Conservation (phyloP, 2,888 invertebrate genomes). For the Caenorhabditis sp. region DNA sequence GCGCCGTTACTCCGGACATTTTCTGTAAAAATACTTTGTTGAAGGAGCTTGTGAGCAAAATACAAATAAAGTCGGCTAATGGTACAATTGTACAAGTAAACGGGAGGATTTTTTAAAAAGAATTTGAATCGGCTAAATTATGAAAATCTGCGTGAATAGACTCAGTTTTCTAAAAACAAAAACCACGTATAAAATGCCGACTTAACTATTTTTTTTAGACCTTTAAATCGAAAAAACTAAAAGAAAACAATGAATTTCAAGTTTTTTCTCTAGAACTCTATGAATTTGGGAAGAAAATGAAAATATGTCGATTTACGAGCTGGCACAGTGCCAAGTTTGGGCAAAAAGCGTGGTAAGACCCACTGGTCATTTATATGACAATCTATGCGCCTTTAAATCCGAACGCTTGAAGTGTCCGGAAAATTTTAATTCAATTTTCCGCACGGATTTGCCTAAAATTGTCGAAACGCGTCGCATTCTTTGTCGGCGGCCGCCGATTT, state of each 20-base stretch:
- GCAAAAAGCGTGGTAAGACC: slow-evolving; percentile 42
- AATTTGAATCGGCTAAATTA: too few relatives aligned
- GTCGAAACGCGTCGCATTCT: too few relatives aligned
- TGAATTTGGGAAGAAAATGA: slow-evolving; percentile 10
- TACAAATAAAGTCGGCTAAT: background rate
- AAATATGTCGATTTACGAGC: slow-evolving; percentile 43
- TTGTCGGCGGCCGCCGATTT: slow-evolving; percentile 4
- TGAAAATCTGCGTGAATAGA: too few relatives aligned
- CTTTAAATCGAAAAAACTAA: background rate
- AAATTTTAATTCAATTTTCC: background rate
- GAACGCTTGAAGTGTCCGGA: background rate
- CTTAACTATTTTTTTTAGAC: background rate
- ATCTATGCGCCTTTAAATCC: slow-evolving; percentile 45
- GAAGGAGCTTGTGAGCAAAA: background rate
- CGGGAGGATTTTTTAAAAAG: too few relatives aligned
- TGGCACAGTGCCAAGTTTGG: slow-evolving; percentile 16
- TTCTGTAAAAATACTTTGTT: background rate
- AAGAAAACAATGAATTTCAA: slow-evolving; percentile 3
- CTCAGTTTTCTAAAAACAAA: too few relatives aligned
- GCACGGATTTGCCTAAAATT: background rate
- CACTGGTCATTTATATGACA: slow-evolving; percentile 5
- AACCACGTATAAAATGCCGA: too few relatives aligned
- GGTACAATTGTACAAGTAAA: too few relatives aligned
- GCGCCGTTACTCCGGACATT: slow-evolving; percentile 51
- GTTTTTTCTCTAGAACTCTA: too few relatives aligned